Base-by-base conservation (phyloP, 1,140 invertebrate genomes). In the Triops cancriformis region DNA sequence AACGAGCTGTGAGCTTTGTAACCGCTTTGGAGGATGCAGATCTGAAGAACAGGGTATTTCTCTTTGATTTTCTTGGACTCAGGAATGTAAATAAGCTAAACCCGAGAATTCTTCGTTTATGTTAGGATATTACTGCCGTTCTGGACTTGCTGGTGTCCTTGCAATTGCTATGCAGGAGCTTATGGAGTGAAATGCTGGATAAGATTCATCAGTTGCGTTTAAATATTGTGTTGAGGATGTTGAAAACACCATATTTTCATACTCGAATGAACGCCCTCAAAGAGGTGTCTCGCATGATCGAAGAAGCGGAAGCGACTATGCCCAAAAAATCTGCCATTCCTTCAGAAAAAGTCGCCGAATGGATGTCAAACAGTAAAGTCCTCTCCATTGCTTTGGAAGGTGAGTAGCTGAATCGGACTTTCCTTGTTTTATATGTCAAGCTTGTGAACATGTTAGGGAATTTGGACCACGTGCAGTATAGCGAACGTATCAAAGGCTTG, bases 201-300 rank as follows among this genome's bases (percentile, higher is more conserved):
- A 80, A 82, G 2, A 83, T 87, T 31, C 85, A 86, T 82, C 81
- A 84, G 45, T 82, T 87, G 2, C 83, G 86, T 64, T 81, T 88
- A 43, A 83, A 87, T 73, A 83, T 88, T 41, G 86, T 87, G 37
- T 81, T 87, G 26, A 82, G 85, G 43, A 88, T 88, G 87, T 82
- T 88, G 26, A 87, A 87, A 80, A 86, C 85, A 14, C 85, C 87
- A 41, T 86, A 88, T 81, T 88, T 88, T 81, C 88, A 87, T 82
- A 85, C 87, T 64, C 84, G 85, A 80, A 88, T 88, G 86, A 87
- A 87, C 83, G 87, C 86, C 6, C 81, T 88, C 5, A 88, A 88
- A 84, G 81, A 82, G 75, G 80, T 88, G 11, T 85, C 85, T 45
- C 86, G 86, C 79, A 80, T 88, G 74, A 87, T 88, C 79, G 86